Percentiles rank a stretch among this genome's conserved stretches.
phyloP scores from a whole-genome alignment of 2,113 vertebrate species.

The Chaenogobius annularis region DNA sequence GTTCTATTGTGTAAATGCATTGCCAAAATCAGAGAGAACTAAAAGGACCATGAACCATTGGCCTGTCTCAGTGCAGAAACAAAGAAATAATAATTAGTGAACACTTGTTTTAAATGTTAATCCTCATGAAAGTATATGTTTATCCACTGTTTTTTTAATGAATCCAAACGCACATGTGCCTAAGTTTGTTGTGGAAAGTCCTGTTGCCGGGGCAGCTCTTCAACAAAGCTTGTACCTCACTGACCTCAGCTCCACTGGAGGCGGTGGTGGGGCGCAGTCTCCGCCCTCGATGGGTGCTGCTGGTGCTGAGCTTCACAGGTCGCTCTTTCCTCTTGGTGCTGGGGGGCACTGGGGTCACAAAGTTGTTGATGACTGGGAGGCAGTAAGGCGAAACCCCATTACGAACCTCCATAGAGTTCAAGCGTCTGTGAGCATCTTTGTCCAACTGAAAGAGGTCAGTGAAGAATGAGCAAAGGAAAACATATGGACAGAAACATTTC shows the following conservation, averaged over 20 bases:
- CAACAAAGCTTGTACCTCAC: constrained; percentile 57
- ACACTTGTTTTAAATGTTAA: too few species aligned
- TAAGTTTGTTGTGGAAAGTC: constrained; percentile 22
- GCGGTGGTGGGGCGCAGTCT: constrained; percentile 76
- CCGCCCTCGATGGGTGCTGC: constrained; percentile 63
- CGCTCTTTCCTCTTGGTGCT: constrained; percentile 63
- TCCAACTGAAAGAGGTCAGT: constrained; percentile 71
- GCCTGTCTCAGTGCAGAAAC: neutral
- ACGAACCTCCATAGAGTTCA: constrained; percentile 56
- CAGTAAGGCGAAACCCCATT: constrained; percentile 73
- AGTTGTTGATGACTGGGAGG: constrained; percentile 80
- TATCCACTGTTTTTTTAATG: neutral
- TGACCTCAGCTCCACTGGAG: constrained; percentile 66
- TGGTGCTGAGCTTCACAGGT: constrained; percentile 37
- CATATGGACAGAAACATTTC: too few species aligned
- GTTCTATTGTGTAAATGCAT: neutral
- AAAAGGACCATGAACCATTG: neutral
- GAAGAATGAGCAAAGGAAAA: too few species aligned
- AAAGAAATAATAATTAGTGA: neutral
- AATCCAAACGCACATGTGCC: neutral
- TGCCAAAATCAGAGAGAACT: neutral
- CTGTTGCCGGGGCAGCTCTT: constrained; percentile 10
- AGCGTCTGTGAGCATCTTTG: constrained; percentile 61
- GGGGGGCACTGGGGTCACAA: constrained; percentile 78
- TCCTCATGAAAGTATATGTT: neutral